Evolutionary conservation across 2,888 invertebrate genomes (phyloP), one percentile per base, ranked within the genome.

Genomic region (Arenicola marina): DNA sequence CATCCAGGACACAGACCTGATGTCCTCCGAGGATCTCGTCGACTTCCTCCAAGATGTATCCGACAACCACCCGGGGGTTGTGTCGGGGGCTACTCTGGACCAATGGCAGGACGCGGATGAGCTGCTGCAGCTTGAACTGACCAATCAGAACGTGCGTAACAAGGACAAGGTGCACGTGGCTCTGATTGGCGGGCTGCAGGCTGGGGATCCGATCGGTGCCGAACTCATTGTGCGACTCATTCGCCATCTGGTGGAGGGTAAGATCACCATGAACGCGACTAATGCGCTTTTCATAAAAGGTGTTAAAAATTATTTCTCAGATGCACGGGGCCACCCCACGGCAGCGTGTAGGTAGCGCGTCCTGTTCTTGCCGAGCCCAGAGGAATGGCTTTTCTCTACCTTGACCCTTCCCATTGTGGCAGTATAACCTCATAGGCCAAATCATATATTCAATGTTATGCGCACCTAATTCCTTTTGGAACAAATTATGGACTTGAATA

Each of bases 171-270:
- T 77, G 15, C 65, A 76, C 33, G 61, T 76, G 56, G 67, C 75
- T 21, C 51, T 71, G 51, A 84, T 93, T 32, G 94, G 95, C 66
- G 92, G 93, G 58, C 63, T 81, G 54, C 74, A 77, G 64, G 79
- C 77, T 15, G 78, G 79, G 60, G 78, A 81, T 32, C 77, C 78
- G 24, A 72, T 82, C 4, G 76, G 79, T 3, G 71, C 72, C 4
- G 81, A 83, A 62, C 71, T 82, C 58, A 62, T 81, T 15, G 66
- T 81, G 29, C 71, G 81, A 55, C 86, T 96, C 72, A 91, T 91
- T 0, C 87, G 92, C 0, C 95, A 95, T 84, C 83, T 95, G 26
- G 83, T 64, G 4, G 31, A 56, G 63, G 71, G 71, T 71, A n/a
- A 31, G 65, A 38, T n/a, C n/a, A n/a, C n/a, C n/a, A n/a, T 18